Evolutionary conservation across 2,113 vertebrate species (phyloP).

Genomic region (Hemicordylus capensis): DNA sequence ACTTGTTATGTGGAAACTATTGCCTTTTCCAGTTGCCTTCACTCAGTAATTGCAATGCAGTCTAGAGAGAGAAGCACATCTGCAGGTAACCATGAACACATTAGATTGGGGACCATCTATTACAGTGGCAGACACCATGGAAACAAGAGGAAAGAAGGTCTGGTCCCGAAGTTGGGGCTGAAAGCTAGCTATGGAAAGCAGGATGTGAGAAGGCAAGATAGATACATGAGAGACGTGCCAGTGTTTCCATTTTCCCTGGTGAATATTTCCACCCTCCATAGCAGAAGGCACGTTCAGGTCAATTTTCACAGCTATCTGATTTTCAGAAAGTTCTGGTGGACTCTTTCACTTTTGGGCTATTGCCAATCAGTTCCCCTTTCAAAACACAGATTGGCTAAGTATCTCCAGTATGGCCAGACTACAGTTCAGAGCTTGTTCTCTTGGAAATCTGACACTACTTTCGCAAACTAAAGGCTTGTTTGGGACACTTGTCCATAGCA

Average conservation of each 20-base stretch:
- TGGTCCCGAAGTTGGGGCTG: neutral
- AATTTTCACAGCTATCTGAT: neutral
- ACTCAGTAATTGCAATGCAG: neutral
- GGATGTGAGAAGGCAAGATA: neutral
- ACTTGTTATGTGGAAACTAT: conserved; percentile 17
- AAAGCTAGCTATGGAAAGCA: neutral
- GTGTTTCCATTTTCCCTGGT: neutral
- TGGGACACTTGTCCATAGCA: neutral
- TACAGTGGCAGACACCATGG: neutral
- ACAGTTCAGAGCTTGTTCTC: too few species aligned
- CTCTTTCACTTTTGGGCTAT: neutral
- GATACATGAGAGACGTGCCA: too few species aligned
- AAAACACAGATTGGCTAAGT: neutral
- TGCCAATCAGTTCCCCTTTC: neutral
- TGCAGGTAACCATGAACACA: neutral
- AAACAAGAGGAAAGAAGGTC: neutral
- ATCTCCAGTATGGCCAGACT: too few species aligned
- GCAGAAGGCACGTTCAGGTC: neutral
- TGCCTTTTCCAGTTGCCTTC: conserved; percentile 1
- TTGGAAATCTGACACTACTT: neutral
- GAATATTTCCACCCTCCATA: neutral
- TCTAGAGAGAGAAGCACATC: neutral
- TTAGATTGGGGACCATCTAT: neutral
- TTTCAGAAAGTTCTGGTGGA: neutral
- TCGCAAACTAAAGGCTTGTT: neutral